Evolutionary conservation across 2,888 invertebrate species (phyloP), one percentile per base, ranked within the genome.

Genomic region (Leucania comma): DNA sequence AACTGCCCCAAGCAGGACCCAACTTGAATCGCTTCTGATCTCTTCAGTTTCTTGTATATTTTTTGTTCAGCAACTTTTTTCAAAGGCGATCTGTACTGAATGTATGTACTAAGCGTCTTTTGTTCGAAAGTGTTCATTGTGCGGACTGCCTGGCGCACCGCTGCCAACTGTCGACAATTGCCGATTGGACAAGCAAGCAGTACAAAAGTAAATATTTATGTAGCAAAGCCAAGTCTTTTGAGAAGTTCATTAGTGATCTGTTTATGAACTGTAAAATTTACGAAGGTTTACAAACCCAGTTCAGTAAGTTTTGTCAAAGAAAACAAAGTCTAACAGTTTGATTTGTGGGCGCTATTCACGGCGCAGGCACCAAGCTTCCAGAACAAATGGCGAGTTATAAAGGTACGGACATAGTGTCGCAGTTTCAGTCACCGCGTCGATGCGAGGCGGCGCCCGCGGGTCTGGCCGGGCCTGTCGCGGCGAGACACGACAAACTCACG

Each of bases 21-120:
- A 17, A 1, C 32, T 9, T 17, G 71, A 80, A 69, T 82, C 82
- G 63, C 68, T 65, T 71, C 69, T 67, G 71, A 14, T 71, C 60
- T 75, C 65, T 80, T 80, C 67, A 57, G 60, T 65, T 68, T 53
- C 32, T 65, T 60, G 62, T 71, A 75, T 75, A 69, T 65, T 68
- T 72, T 70, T 80, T 73, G 65, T 75, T 72, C 72, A 56, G 63
- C 29, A 72, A 75, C 56, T 68, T 74, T 72, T 64, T 58, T 50
- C 22, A 50, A 60, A 53, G 65, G 35, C 56, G 48, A 65, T 78
- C 56, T 62, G 38, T 69, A 38, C 35, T 9, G 35, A 35, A 58
- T 35, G 35, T n/a, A 4, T n/a, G 46, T 65, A 48, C 61, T 60
- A 64, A 68, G 56, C 67, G 58, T 72, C 32, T 68, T 48, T 72